A percentile compares a stretch with the other conserved stretches of the same genome.
Evolutionary conservation across 1,140 invertebrate species (phyloP).

Genomic region (Yoshiicerus persimilis): DNA sequence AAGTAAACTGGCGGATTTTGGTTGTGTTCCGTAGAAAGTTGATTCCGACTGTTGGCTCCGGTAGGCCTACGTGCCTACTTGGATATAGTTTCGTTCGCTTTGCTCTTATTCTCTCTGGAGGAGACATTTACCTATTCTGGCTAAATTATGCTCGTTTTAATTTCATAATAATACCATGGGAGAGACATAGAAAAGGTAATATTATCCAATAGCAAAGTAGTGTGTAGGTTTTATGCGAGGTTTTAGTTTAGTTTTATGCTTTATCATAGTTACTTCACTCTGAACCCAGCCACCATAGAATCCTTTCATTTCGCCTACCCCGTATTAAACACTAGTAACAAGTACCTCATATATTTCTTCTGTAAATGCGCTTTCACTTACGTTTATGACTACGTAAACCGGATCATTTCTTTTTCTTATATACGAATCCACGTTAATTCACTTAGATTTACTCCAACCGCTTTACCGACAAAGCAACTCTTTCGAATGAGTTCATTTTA

Average conservation of each 20-base stretch:
- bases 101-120: neutral
- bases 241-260: constrained; percentile 20
- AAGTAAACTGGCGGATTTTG: neutral
- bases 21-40: neutral
- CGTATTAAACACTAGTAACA: neutral
- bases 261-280: neutral
- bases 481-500: neutral
- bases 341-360: neutral
- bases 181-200: constrained; percentile 2
- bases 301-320: neutral
- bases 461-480: neutral
- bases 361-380: neutral
- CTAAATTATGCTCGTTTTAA: constrained; percentile 18
- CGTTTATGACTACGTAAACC: neutral
- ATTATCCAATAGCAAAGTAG: constrained; percentile 6
- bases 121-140: constrained; percentile 16
- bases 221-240: neutral
- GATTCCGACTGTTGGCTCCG: neutral
- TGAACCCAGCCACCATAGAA: neutral
- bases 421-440: neutral
- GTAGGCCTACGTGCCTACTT: neutral
- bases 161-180: constrained; percentile 6
- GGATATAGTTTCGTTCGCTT: neutral
- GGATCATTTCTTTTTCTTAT: neutral
- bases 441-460: neutral